phyloP scores from a whole-genome alignment of 2,888 invertebrate genomes.

The Ophion obscuratus region DNA sequence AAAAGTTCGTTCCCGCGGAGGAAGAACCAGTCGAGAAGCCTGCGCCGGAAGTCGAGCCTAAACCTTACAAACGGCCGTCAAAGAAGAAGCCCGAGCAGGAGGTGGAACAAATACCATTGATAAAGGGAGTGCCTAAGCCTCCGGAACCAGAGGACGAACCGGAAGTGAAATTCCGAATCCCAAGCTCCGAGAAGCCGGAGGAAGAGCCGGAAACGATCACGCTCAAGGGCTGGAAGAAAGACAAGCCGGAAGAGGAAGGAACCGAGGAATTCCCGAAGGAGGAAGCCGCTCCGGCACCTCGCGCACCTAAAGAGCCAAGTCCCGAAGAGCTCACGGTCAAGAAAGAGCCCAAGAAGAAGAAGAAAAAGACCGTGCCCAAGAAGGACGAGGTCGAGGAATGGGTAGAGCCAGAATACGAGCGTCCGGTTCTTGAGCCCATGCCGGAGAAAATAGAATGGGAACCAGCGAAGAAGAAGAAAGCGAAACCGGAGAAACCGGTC shows the following conservation, averaged over 20 bases:
- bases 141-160: slow-evolving; percentile 83
- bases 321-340: slow-evolving; percentile 73
- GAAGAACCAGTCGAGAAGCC: slow-evolving; percentile 79
- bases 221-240: slow-evolving; percentile 80
- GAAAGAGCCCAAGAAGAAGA: slow-evolving; percentile 69
- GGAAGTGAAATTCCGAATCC: slow-evolving; percentile 83
- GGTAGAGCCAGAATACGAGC: slow-evolving; percentile 72
- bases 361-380: slow-evolving; percentile 69
- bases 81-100: slow-evolving; percentile 80
- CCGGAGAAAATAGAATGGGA: slow-evolving; percentile 66
- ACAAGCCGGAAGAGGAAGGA: slow-evolving; percentile 76
- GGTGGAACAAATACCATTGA: slow-evolving; percentile 78
- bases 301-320: slow-evolving; percentile 59
- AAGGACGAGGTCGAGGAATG: slow-evolving; percentile 70
- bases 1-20: slow-evolving; percentile 80
- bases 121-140: slow-evolving; percentile 82
- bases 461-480: slow-evolving; percentile 70
- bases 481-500: slow-evolving; percentile 57
- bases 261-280: slow-evolving; percentile 74
- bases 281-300: slow-evolving; percentile 69
- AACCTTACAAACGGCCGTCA: slow-evolving; percentile 76
- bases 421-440: slow-evolving; percentile 73
- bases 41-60: slow-evolving; percentile 76
- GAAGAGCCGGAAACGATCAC: slow-evolving; percentile 80
- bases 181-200: slow-evolving; percentile 77